Percentiles rank a stretch among this genome's conserved stretches.
These are phyloP conservation scores for Sinosuthora webbiana DNA, from an alignment of 2,113 vertebrate genomes.

Conservation along the genomic window DNA sequence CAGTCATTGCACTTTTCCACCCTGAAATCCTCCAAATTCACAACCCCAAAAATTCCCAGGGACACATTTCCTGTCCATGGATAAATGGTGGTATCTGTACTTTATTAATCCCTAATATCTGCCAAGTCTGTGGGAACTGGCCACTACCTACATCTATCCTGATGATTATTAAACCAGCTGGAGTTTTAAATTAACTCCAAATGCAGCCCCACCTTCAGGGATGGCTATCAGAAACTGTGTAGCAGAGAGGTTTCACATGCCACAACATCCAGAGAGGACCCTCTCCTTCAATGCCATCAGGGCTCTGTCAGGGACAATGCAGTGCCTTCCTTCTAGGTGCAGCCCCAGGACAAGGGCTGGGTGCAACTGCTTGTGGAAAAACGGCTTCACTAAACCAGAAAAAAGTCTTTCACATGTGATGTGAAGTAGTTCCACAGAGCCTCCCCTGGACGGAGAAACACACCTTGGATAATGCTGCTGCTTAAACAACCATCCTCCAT, in stretches of 20 bases:
- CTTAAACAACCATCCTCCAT: background rate
- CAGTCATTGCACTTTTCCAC: background rate
- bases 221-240: background rate
- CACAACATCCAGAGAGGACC: rapidly evolving
- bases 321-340: background rate
- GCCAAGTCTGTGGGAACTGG: background rate
- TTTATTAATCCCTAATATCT: background rate
- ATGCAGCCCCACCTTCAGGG: background rate
- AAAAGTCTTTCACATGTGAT: background rate
- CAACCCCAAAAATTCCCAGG: background rate
- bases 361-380: background rate
- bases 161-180: background rate
- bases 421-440: background rate
- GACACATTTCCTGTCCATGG: background rate
- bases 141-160: background rate
- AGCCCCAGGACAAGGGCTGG: background rate
- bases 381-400: background rate
- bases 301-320: rapidly evolving
- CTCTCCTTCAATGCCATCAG: rapidly evolving
- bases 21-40: background rate
- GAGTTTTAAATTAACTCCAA: background rate
- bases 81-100: background rate
- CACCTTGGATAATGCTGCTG: background rate
- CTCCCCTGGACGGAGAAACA: background rate
- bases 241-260: rapidly evolving